phyloP scores from a whole-genome alignment of 2,797 vertebrate genomes.

The Myotis myotis region DNA sequence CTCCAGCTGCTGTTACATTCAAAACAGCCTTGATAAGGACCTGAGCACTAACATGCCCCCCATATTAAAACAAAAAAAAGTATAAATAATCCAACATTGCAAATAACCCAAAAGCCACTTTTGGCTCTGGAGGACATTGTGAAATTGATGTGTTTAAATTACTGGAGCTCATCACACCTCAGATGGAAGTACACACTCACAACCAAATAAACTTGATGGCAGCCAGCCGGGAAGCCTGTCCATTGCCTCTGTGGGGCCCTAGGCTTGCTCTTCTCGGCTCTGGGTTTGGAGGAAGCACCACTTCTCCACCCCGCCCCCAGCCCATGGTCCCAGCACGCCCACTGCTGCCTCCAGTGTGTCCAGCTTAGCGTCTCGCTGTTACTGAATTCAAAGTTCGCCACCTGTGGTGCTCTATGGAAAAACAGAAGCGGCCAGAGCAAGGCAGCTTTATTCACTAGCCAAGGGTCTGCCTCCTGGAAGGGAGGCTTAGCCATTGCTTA shows the following conservation, averaged over 20 bases:
- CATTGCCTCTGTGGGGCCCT: background rate
- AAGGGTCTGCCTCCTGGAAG: background rate
- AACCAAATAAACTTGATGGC: background rate
- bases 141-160: background rate
- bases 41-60: background rate
- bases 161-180: background rate
- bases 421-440: background rate
- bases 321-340: background rate
- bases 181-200: background rate
- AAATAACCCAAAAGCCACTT: background rate
- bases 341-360: background rate
- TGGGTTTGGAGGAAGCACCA: background rate
- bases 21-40: background rate
- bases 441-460: background rate
- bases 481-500: background rate
- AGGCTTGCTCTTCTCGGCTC: background rate
- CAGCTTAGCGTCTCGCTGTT: background rate
- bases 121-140: background rate
- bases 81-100: background rate
- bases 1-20: background rate
- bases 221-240: background rate
- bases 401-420: background rate
- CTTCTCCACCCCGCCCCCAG: accelerated
- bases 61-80: background rate
- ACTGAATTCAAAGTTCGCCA: background rate